Conservation (phyloP, 1,140 invertebrate species). For the Helicoverpa zea region DNA sequence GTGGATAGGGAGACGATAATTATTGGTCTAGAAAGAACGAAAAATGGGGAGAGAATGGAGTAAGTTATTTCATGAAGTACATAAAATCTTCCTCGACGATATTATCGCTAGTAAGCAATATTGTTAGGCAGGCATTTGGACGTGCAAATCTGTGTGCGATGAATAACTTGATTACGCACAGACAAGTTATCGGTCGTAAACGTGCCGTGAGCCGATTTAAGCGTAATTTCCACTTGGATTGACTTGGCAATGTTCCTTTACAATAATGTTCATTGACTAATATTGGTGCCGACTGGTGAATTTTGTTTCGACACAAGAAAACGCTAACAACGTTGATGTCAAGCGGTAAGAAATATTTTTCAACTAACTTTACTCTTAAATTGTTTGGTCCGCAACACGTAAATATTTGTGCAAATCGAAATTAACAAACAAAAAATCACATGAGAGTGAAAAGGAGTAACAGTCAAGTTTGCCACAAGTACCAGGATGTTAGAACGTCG, state of each 20-base stretch:
- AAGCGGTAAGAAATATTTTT: background rate
- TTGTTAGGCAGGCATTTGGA: background rate
- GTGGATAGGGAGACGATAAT: too few species aligned
- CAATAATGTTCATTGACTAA: slow-evolving; percentile 58
- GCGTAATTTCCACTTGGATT: slow-evolving; percentile 61
- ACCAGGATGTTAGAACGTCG: slow-evolving; percentile 76
- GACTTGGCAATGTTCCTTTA: slow-evolving; percentile 62
- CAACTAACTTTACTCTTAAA: too few species aligned
- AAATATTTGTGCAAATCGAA: slow-evolving; percentile 17
- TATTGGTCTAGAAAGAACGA: background rate
- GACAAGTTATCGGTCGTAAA: slow-evolving; percentile 62
- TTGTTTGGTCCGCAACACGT: slow-evolving; percentile 8
- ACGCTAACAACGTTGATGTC: background rate
- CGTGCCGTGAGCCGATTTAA: slow-evolving; percentile 56
- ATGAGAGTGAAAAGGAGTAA: slow-evolving; percentile 58
- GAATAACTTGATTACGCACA: slow-evolving; percentile 5
- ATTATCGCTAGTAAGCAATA: background rate
- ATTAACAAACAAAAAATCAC: slow-evolving; percentile 39
- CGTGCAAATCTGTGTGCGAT: background rate
- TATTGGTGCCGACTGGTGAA: background rate
- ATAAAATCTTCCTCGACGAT: too few species aligned
- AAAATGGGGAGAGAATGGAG: background rate
- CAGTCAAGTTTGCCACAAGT: slow-evolving; percentile 70
- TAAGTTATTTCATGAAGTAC: background rate
- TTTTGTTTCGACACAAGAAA: background rate